Conservation (phyloP, 2,888 invertebrate genomes). For the Osedax fenrisi region DNA sequence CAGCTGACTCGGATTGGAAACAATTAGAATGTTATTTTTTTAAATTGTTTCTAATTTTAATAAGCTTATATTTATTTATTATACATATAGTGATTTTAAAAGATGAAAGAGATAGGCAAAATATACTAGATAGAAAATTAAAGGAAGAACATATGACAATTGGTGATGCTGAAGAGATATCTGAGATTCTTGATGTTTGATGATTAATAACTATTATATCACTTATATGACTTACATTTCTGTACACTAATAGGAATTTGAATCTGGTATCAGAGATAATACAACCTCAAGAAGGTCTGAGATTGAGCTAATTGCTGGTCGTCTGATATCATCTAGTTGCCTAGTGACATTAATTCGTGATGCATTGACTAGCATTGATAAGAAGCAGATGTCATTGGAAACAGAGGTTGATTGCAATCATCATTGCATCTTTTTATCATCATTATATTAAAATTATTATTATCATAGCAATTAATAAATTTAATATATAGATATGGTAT, state of each 20-base stretch:
- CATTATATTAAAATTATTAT: too few species aligned
- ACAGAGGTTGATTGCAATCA: too few species aligned
- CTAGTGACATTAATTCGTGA: not conserved
- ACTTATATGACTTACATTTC: not conserved
- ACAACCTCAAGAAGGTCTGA: not conserved
- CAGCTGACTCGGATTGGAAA: not conserved
- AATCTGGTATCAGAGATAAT: not conserved
- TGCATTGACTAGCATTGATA: not conserved
- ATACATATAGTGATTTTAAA: conserved; percentile 64
- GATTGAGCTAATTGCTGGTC: not conserved
- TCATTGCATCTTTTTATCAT: too few species aligned
- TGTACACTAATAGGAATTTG: not conserved
- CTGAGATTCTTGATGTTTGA: conserved; percentile 73
- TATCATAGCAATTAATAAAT: too few species aligned
- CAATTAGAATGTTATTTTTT: not conserved
- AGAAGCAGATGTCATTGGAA: not conserved
- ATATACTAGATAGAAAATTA: conserved; percentile 66
- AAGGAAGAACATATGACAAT: conserved; percentile 60
- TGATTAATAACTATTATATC: not conserved
- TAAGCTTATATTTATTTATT: conserved; percentile 15
- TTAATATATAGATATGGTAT: too few species aligned
- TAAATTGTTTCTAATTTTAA: not conserved
- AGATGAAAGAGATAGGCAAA: conserved; percentile 68
- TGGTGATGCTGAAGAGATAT: conserved; percentile 80
- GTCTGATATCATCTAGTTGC: not conserved